Conservation (phyloP, 2,113 vertebrate genomes). For the Jaculus jaculus region DNA sequence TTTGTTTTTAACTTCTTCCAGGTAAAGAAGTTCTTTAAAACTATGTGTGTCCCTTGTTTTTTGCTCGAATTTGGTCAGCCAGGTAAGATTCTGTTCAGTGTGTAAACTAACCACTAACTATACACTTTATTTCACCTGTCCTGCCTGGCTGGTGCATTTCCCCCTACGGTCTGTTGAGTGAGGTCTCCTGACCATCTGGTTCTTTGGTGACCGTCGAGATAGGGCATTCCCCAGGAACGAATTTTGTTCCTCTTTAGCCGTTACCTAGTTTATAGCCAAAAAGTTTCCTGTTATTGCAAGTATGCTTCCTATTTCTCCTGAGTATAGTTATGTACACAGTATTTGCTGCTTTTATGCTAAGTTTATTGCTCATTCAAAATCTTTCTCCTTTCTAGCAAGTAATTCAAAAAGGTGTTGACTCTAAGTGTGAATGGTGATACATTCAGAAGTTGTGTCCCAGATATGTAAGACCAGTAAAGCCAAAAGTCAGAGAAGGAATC, state of each 20-base stretch:
- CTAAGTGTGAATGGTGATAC: not conserved
- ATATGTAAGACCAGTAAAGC: not conserved
- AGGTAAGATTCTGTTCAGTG: slow-evolving; percentile 63
- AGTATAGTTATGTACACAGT: not conserved
- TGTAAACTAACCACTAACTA: too few relatives aligned
- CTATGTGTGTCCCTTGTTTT: slow-evolving; percentile 72
- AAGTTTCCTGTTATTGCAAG: not conserved
- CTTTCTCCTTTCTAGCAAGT: slow-evolving; percentile 1
- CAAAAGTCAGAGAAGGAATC: not conserved
- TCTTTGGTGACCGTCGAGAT: not conserved
- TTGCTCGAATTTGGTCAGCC: slow-evolving; percentile 75
- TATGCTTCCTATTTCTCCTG: not conserved
- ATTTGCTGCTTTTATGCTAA: slow-evolving; percentile 30
- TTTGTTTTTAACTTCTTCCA: slow-evolving; percentile 60
- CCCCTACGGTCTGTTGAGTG: not conserved
- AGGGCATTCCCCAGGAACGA: not conserved
- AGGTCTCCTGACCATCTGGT: not conserved
- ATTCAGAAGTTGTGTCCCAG: not conserved
- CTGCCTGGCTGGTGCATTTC: not conserved
- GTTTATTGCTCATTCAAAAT: slow-evolving; percentile 9
- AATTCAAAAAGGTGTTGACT: slow-evolving; percentile 15
- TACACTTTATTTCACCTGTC: not conserved
- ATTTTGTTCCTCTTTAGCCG: not conserved
- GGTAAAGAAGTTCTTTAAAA: slow-evolving; percentile 76
- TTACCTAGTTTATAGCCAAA: not conserved